Evolutionary conservation across 2,113 vertebrate genomes (phyloP).

Genomic region (Podiceps cristatus): DNA sequence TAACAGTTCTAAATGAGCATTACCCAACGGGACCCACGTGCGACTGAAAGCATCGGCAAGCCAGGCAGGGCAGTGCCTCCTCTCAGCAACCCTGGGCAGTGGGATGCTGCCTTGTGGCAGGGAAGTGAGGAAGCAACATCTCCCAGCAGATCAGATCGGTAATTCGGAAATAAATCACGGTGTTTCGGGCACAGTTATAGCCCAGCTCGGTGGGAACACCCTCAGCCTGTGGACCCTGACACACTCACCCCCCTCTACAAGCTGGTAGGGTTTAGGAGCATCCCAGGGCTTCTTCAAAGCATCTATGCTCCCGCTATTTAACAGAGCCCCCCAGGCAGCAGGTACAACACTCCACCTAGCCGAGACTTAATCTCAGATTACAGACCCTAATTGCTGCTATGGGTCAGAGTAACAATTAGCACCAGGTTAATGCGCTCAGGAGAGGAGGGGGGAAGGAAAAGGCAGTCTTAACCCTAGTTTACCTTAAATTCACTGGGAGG

Average conservation of each 20-base stretch:
- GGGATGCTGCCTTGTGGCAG: accelerated
- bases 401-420: constrained; percentile 7
- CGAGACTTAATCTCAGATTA: neutral
- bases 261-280: neutral
- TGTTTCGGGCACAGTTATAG: neutral
- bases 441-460: neutral
- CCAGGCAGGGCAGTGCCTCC: neutral
- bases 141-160: neutral
- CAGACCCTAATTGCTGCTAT: constrained; percentile 1
- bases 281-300: neutral
- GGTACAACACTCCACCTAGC: neutral
- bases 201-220: neutral
- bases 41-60: neutral
- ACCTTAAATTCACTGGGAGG: neutral
- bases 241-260: neutral
- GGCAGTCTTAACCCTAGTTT: neutral
- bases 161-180: neutral
- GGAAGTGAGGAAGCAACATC: neutral
- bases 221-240: too few species aligned
- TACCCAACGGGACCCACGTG: neutral
- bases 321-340: neutral
- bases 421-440: neutral
- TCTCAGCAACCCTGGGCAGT: neutral
- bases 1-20: constrained; percentile 9
- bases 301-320: neutral